Conservation (phyloP, 1,140 invertebrate genomes). For the Acromyrmex heyeri region DNA sequence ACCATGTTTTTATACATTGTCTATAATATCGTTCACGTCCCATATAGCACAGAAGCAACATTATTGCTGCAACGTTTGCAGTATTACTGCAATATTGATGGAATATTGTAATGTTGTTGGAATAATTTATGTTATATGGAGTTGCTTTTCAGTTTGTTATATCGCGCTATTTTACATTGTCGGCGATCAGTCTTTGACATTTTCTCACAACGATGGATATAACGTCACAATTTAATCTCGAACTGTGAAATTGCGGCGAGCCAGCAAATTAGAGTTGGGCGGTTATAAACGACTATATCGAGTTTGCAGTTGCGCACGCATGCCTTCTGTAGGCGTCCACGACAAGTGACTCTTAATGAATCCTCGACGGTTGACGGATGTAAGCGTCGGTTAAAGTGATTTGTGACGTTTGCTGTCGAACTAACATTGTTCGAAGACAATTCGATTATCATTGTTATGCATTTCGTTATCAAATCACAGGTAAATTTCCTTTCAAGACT, state of each 20-base stretch:
- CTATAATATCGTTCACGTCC: background rate
- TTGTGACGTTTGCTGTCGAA: constrained; percentile 21
- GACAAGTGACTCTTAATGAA: constrained; percentile 45
- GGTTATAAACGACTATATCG: constrained; percentile 46
- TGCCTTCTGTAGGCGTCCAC: background rate
- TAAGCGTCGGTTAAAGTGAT: constrained; percentile 17
- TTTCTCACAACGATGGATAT: background rate
- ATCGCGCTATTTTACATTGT: background rate
- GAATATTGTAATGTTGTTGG: too few relatives aligned
- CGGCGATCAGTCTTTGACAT: background rate
- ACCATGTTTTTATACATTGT: constrained; percentile 9
- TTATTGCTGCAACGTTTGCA: too few relatives aligned
- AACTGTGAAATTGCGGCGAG: constrained; percentile 33
- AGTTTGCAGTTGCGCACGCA: constrained; percentile 22
- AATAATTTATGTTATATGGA: too few relatives aligned
- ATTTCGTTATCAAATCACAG: background rate
- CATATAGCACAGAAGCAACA: too few relatives aligned
- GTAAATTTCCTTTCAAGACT: background rate
- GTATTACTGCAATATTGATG: too few relatives aligned
- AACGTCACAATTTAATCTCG: constrained; percentile 56
- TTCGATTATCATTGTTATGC: constrained; percentile 2
- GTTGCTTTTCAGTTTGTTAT: background rate
- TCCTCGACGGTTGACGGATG: constrained; percentile 18
- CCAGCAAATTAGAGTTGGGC: constrained; percentile 56
- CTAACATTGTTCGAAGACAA: background rate